Conservation (phyloP, 2,888 invertebrate species). For the Sesamia inferens region DNA sequence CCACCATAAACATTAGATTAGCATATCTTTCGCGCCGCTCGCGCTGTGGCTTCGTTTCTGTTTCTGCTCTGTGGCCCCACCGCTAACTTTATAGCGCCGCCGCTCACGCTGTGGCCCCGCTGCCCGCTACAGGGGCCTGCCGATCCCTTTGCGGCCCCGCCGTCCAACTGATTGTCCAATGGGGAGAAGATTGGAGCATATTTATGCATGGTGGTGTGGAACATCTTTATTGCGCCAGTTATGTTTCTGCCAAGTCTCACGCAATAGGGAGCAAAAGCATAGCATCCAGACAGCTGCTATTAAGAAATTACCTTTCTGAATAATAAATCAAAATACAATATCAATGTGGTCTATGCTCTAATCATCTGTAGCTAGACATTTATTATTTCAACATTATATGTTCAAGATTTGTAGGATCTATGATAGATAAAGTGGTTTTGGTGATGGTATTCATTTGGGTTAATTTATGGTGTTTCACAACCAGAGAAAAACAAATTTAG, state of each 20-base stretch:
- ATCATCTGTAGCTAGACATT: background rate
- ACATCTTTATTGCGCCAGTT: too few relatives aligned
- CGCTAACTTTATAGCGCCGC: conserved; percentile 6
- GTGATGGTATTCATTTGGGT: background rate
- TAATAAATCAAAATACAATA: background rate
- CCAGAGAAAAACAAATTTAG: too few relatives aligned
- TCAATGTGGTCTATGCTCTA: background rate
- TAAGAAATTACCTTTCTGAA: background rate
- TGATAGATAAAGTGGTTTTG: background rate
- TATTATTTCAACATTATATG: too few relatives aligned
- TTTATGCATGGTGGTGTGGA: background rate
- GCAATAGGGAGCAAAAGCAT: too few relatives aligned
- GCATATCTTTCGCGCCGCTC: conserved; percentile 65
- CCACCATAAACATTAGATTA: conserved; percentile 67
- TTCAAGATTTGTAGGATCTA: conserved; percentile 18
- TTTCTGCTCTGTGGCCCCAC: background rate
- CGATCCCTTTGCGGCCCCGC: conserved; percentile 22
- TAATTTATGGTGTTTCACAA: conserved; percentile 1
- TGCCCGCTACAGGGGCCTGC: background rate
- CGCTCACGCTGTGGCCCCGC: conserved; percentile 6
- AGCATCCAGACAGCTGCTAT: too few relatives aligned
- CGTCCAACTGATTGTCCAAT: conserved; percentile 11
- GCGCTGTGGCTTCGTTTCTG: conserved; percentile 19
- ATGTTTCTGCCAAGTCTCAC: background rate
- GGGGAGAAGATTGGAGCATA: conserved; percentile 37